Evolutionary conservation across 1,140 invertebrate genomes (phyloP).

Genomic region (Xylocopa sonorina): DNA sequence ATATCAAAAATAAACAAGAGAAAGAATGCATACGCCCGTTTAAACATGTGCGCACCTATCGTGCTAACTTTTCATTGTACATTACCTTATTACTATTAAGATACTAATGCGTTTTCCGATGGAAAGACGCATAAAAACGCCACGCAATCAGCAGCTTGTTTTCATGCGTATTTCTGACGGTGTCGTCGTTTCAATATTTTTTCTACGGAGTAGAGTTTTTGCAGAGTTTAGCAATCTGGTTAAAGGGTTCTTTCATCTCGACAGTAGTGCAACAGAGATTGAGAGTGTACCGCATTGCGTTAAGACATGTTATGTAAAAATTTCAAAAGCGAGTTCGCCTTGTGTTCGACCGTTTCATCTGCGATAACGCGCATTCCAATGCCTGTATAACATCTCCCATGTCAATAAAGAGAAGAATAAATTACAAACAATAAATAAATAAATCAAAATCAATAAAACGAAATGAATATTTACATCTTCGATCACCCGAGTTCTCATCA

Average conservation of each 20-base stretch:
- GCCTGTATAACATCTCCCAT: slow-evolving; percentile 76
- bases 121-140: slow-evolving; percentile 35
- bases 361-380: slow-evolving; percentile 74
- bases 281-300: slow-evolving; percentile 13
- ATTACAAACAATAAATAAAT: slow-evolving; percentile 49
- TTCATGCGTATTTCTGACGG: slow-evolving; percentile 49
- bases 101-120: slow-evolving; percentile 59
- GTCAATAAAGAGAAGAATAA: slow-evolving; percentile 75
- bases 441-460: slow-evolving; percentile 48
- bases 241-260: slow-evolving; percentile 43
- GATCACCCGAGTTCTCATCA: not conserved
- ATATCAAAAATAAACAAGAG: not conserved
- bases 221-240: slow-evolving; percentile 51
- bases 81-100: slow-evolving; percentile 68
- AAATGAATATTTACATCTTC: not conserved
- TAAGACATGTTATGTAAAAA: slow-evolving; percentile 59
- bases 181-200: slow-evolving; percentile 62
- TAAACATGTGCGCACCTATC: slow-evolving; percentile 57
- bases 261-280: slow-evolving; percentile 31
- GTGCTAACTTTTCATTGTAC: slow-evolving; percentile 67
- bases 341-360: slow-evolving; percentile 65
- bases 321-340: slow-evolving; percentile 54
- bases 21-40: not conserved
- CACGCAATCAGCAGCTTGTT: not conserved
- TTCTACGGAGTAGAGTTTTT: slow-evolving; percentile 66